Conservation (phyloP, 2,113 vertebrate species). For the Ornithorhynchus anatinus region DNA sequence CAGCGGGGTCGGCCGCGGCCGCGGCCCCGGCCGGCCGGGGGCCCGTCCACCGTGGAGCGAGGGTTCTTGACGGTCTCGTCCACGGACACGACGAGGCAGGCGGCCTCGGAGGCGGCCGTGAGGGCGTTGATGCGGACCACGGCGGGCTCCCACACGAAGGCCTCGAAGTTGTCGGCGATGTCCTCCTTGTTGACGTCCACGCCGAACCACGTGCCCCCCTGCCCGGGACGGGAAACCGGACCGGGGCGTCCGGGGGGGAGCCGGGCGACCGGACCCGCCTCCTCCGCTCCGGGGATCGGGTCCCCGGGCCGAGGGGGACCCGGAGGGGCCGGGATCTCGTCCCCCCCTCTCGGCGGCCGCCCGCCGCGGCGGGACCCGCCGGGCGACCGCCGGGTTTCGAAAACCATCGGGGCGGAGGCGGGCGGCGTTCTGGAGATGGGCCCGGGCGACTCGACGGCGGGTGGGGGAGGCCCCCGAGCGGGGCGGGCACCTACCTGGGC, state of each 20-base stretch:
- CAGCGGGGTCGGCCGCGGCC: slow-evolving; percentile 79
- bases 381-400: too few species aligned
- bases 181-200: slow-evolving; percentile 96
- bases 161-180: slow-evolving; percentile 89
- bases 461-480: rapidly evolving
- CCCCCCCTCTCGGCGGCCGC: background rate
- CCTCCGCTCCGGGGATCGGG: too few species aligned
- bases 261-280: too few species aligned
- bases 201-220: slow-evolving; percentile 93
- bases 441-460: too few species aligned
- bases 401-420: too few species aligned
- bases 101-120: slow-evolving; percentile 91
- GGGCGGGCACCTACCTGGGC: slow-evolving; percentile 82
- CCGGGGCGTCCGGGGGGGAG: background rate
- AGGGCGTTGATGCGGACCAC: slow-evolving; percentile 91
- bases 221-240: background rate
- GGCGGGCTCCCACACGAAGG: slow-evolving; percentile 93
- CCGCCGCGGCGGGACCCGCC: too few species aligned
- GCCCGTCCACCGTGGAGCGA: slow-evolving; percentile 74
- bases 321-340: background rate
- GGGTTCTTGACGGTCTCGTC: slow-evolving; percentile 97
- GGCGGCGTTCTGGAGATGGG: too few species aligned
- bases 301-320: background rate
- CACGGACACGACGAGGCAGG: slow-evolving; percentile 93
- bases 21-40: slow-evolving; percentile 72